Base-by-base conservation (phyloP, 2,888 invertebrate genomes). In the Nycteola revayana region DNA sequence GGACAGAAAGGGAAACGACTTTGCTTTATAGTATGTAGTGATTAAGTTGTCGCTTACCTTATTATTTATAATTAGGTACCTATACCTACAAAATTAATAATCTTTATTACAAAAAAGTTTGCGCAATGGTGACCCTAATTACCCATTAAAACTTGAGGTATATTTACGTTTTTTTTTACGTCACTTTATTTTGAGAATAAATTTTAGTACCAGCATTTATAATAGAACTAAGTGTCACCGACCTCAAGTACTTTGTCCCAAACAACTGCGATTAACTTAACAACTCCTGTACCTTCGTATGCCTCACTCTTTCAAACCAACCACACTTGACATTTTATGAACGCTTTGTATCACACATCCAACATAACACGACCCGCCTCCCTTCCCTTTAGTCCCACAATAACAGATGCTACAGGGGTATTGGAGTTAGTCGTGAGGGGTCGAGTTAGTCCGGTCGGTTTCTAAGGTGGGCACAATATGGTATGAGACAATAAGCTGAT, bases 401-500 rank as follows among this genome's bases (percentile, higher is more conserved):
- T 7, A 9, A 1, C 11, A 25, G 26, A 9, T 25, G 20, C 9
- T 7, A 9, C 3, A 5, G 10, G 29, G 28, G 28, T 34, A 17
- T 5, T 30, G 17, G 34, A 26, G 34, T 32, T 28, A 42, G 32
- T 18, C 22, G 25, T 10, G 42, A 36, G 45, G 35, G 73, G 48
- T 67, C 78, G 43, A 2, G 36, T 28, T 47, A 49, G 1, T 30
- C 10, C 66, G 79, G 83, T 45, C 26, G 48, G 28, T 49, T 36
- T 40, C 56, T 55, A 66, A 69, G 71, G 73, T 69, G 66, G 66
- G 63, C 55, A 77, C 79, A 82, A 79, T 81, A 66, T 70, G 50
- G 47, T 51, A 60, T 71, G 77, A 85, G 81, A 87, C 86, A 87
- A 85, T 86, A 64, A 64, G 50, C 32, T 57, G 67, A 68, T 86